Percentiles rank a stretch among this genome's conserved stretches.
Evolutionary conservation across 2,113 vertebrate genomes (phyloP).

Genomic region (Scomber colias): DNA sequence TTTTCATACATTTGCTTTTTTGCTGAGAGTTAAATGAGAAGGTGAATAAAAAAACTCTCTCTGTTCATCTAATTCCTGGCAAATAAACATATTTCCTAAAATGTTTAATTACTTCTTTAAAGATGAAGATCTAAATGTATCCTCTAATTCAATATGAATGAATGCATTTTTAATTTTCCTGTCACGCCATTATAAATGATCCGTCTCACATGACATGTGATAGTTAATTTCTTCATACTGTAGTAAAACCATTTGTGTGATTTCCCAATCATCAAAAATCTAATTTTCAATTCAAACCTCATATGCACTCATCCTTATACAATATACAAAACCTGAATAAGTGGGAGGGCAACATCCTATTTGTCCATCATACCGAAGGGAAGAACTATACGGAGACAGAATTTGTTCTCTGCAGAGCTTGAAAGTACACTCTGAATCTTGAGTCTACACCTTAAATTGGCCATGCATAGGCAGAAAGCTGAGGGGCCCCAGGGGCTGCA

Average conservation of each 20-base stretch:
- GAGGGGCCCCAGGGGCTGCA: background rate
- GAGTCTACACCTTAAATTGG: background rate
- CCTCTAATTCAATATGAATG: too few species aligned
- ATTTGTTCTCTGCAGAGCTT: conserved; percentile 10
- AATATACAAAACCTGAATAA: background rate
- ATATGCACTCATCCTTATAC: too few species aligned
- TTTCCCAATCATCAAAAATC: too few species aligned
- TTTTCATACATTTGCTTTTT: background rate
- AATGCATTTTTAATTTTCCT: too few species aligned
- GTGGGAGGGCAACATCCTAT: background rate
- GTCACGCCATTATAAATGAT: too few species aligned
- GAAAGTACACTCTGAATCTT: conserved; percentile 10
- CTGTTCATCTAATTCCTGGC: too few species aligned
- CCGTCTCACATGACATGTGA: too few species aligned
- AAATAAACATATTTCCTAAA: too few species aligned
- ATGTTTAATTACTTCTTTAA: too few species aligned
- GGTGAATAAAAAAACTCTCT: too few species aligned
- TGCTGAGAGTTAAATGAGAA: too few species aligned
- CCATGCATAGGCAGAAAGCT: background rate
- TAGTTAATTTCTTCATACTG: background rate
- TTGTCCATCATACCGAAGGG: conserved; percentile 24
- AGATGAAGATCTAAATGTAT: too few species aligned
- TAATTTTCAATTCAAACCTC: background rate
- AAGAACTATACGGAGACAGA: conserved; percentile 8
- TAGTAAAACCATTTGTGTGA: background rate